phyloP scores from a whole-genome alignment of 1,140 invertebrate genomes.

The Reticulitermes speratus region DNA sequence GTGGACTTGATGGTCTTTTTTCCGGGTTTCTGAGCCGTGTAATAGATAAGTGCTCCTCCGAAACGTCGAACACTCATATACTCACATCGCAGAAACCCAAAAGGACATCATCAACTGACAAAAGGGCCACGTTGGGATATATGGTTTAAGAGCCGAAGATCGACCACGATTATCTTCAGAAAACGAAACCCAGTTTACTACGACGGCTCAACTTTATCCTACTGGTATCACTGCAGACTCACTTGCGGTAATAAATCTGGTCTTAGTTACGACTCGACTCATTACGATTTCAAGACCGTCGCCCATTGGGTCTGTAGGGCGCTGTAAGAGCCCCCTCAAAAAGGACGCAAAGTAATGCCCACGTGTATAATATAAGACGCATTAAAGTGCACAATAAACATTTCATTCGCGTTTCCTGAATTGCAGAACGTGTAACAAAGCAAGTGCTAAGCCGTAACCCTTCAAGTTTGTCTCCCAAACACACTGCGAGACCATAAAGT shows the following conservation, averaged over 20 bases:
- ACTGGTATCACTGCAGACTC: too few relatives aligned
- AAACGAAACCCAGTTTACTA: too few relatives aligned
- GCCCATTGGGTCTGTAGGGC: background rate
- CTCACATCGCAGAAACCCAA: too few relatives aligned
- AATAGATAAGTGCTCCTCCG: too few relatives aligned
- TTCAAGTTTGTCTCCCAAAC: background rate
- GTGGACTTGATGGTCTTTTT: too few relatives aligned
- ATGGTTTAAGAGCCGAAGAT: too few relatives aligned
- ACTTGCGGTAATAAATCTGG: background rate
- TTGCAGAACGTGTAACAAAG: background rate
- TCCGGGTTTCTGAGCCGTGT: too few relatives aligned
- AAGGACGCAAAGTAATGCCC: background rate
- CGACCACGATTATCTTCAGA: too few relatives aligned
- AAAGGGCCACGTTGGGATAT: too few relatives aligned
- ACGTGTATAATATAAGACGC: background rate
- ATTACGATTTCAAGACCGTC: background rate
- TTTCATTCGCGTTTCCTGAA: background rate
- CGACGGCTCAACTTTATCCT: too few relatives aligned
- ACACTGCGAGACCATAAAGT: background rate
- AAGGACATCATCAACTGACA: too few relatives aligned
- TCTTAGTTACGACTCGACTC: background rate
- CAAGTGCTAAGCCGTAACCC: background rate
- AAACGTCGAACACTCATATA: too few relatives aligned
- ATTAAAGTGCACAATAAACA: slow-evolving; percentile 4
- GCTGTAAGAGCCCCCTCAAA: background rate